Evolutionary conservation across 2,797 vertebrate genomes (phyloP).

Genomic region (Clarias laeviceps): DNA sequence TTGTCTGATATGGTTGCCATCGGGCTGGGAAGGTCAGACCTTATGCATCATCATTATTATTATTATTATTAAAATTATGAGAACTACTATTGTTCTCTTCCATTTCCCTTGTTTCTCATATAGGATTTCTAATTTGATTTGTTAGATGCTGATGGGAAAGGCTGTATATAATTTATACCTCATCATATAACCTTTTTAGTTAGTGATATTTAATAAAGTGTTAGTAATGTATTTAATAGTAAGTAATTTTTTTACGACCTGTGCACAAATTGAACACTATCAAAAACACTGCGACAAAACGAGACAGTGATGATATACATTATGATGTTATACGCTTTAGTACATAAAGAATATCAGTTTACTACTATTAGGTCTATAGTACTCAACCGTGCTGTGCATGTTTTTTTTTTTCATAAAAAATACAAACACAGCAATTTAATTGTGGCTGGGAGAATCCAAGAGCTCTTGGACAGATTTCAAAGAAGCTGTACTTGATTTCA

Average conservation of each 20-base stretch:
- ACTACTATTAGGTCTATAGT: neutral
- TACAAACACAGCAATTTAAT: neutral
- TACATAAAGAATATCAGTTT: neutral
- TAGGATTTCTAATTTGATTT: neutral
- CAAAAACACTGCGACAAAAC: neutral
- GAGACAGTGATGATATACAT: no score
- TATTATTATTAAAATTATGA: neutral
- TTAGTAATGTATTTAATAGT: neutral
- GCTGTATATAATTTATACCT: neutral
- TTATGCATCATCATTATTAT: neutral
- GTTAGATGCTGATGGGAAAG: neutral
- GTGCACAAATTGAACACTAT: neutral
- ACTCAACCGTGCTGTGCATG: neutral
- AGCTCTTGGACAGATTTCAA: conserved; percentile 23
- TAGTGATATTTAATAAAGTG: neutral
- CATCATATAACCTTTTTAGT: neutral
- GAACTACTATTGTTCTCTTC: neutral
- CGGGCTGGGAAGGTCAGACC: neutral
- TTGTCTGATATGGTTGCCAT: neutral
- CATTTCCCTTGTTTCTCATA: no score
- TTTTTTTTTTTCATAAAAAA: neutral
- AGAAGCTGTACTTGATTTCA: neutral
- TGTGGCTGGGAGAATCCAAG: neutral
- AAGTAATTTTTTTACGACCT: neutral
- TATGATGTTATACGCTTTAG: neutral